Evolutionary conservation across 2,888 invertebrate genomes (phyloP), one percentile per base, ranked within the genome.

Genomic region (Pseudococcus longispinus): DNA sequence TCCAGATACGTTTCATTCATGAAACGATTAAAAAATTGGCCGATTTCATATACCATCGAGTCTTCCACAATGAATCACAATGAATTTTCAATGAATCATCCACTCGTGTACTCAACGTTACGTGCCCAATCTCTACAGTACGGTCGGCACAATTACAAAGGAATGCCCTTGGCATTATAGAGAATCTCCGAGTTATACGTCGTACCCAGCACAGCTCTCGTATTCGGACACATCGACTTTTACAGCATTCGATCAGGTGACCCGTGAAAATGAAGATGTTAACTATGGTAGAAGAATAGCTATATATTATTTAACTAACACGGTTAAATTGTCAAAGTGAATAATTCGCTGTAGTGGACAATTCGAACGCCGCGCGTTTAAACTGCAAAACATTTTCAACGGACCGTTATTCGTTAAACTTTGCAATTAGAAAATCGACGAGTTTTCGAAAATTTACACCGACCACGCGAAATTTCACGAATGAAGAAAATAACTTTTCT

Each of bases 401-500:
- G 70, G 70, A 70, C 70, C 29, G 29, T 70, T 70, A 70, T 70
- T 70, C 15, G 70, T 29, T 29, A 70, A 70, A 70, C 29, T 70
- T 70, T 29, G 11, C 29, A 70, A 70, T 70, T 70, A 70, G 70
- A 70, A 29, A 70, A 70, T 70, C 70, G 70, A 70, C 70, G 70
- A 70, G 70, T 70, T 70, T 70, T 70, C 70, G 70, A 70, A 70
- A 70, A 70, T 70, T 70, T 70, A 70, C 70, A 70, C 70, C 70
- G 13, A 70, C 29, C 70, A 70, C 70, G 70, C 70, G 70, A 70
- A 55, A 65, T 70, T 70, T 70, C 18, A 70, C 70, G 29, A 70
- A 70, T 70, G 70, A 70, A 70, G 70, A 70, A 70, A 70, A 70
- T 70, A 70, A 70, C 70, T 84, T 84, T 60, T 65, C 84, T 55